Conservation (phyloP, 1,140 invertebrate species). For the Macrotrachela quadricornifera region DNA sequence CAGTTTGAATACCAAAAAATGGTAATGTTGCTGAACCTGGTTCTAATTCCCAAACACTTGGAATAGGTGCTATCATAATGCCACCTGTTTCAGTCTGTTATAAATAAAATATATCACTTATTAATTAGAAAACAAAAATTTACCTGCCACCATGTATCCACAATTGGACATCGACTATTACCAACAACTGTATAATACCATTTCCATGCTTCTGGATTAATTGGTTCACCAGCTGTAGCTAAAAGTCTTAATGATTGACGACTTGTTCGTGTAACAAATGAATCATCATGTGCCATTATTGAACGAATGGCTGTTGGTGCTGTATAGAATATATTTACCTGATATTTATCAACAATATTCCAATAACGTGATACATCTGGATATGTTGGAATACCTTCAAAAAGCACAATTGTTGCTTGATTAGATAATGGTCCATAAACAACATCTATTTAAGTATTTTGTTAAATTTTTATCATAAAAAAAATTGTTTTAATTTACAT, state of each 20-base stretch:
- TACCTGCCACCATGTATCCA: too few species aligned
- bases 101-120: too few species aligned
- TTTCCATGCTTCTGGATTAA: conserved; percentile 89
- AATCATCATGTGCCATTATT: conserved; percentile 55
- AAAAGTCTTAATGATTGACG: conserved; percentile 7
- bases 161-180: conserved; percentile 35
- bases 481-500: too few species aligned
- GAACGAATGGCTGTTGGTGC: conserved; percentile 36
- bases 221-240: conserved; percentile 65
- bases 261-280: conserved; percentile 34
- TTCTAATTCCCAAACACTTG: too few species aligned
- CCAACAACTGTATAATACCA: conserved; percentile 83
- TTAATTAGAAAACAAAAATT: too few species aligned
- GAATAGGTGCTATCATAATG: too few species aligned
- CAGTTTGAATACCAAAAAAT: too few species aligned
- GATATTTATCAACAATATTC: conserved; percentile 34
- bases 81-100: too few species aligned
- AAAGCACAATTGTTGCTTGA: conserved; percentile 35
- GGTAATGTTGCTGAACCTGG: too few species aligned
- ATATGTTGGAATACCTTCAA: conserved; percentile 37
- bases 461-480: too few species aligned
- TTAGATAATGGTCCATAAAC: conserved; percentile 38
- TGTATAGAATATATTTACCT: conserved; percentile 35
- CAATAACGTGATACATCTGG: conserved; percentile 38
- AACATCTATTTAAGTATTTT: too few species aligned